Evolutionary conservation across 2,888 invertebrate genomes (phyloP).

Genomic region (Philereme vetulata): DNA sequence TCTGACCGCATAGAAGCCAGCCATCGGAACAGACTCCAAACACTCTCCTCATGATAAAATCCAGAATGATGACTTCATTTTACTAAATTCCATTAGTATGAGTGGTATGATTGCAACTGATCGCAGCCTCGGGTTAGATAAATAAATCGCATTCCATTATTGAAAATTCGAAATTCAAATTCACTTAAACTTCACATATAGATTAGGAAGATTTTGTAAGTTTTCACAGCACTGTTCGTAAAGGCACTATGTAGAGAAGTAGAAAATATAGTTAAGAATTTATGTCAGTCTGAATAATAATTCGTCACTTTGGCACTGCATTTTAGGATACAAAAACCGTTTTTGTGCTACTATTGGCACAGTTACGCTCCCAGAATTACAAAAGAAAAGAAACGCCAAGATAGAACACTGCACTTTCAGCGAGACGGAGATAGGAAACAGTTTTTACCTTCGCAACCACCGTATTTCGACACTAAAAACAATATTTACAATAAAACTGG

Average conservation of each 20-base stretch:
- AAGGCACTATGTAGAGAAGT: constrained; percentile 4
- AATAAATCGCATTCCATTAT: constrained; percentile 24
- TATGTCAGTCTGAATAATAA: constrained; percentile 16
- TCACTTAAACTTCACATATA: constrained; percentile 12
- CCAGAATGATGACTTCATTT: constrained; percentile 45
- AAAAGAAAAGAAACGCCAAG: constrained; percentile 41
- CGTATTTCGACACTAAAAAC: constrained; percentile 69
- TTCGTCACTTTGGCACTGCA: constrained; percentile 54
- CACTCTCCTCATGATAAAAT: constrained; percentile 75
- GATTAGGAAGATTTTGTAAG: constrained; percentile 11
- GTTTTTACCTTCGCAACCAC: constrained; percentile 34
- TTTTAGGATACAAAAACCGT: constrained; percentile 48
- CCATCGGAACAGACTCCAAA: constrained; percentile 83
- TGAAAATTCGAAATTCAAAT: constrained; percentile 10
- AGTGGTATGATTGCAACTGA: not conserved
- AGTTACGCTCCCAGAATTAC: constrained; percentile 43
- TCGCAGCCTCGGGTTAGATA: constrained; percentile 2
- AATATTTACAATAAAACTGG: constrained; percentile 76
- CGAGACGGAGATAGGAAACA: constrained; percentile 31
- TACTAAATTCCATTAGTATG: constrained; percentile 54
- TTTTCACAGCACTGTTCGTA: not conserved
- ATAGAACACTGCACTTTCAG: constrained; percentile 29
- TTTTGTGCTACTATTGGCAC: constrained; percentile 56
- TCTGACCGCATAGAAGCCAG: constrained; percentile 80
- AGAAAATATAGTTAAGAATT: constrained; percentile 16